phyloP scores from a whole-genome alignment of 2,888 invertebrate species.

The Phasia obesa region DNA sequence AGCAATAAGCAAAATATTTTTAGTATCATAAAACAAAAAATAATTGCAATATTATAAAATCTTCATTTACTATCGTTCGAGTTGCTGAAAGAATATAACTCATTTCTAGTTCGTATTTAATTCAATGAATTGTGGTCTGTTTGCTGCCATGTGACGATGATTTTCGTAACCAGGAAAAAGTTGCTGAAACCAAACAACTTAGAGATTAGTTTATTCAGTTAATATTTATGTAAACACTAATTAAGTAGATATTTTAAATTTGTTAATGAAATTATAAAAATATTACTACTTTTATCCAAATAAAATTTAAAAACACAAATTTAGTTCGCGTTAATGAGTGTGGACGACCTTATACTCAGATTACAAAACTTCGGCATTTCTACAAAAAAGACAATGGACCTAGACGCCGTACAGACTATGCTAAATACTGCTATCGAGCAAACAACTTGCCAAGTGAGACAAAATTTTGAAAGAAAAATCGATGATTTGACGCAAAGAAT shows the following conservation, averaged over 20 bases:
- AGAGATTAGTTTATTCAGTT: slow-evolving; percentile 25
- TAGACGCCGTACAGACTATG: slow-evolving; percentile 35
- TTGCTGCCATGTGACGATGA: neutral
- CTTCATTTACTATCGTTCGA: neutral
- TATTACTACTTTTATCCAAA: too few relatives aligned
- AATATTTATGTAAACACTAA: too few relatives aligned
- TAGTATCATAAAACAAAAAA: too few relatives aligned
- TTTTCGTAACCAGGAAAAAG: neutral
- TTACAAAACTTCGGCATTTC: slow-evolving; percentile 46
- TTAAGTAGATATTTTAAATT: too few relatives aligned
- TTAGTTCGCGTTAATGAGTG: slow-evolving; percentile 10
- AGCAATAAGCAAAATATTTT: neutral
- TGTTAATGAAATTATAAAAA: too few relatives aligned
- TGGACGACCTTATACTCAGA: slow-evolving; percentile 35
- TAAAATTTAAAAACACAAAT: too few relatives aligned
- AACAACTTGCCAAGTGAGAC: slow-evolving; percentile 3
- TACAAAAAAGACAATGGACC: slow-evolving; percentile 26
- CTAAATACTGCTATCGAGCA: slow-evolving; percentile 40
- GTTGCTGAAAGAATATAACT: neutral
- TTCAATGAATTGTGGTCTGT: neutral
- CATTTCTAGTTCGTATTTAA: neutral
- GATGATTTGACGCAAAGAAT: slow-evolving; percentile 40
- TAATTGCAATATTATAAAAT: neutral
- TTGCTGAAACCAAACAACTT: neutral
- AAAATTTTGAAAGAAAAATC: slow-evolving; percentile 43